Base-by-base conservation (phyloP, 2,113 vertebrate species). In the Scartelaos histophorus region DNA sequence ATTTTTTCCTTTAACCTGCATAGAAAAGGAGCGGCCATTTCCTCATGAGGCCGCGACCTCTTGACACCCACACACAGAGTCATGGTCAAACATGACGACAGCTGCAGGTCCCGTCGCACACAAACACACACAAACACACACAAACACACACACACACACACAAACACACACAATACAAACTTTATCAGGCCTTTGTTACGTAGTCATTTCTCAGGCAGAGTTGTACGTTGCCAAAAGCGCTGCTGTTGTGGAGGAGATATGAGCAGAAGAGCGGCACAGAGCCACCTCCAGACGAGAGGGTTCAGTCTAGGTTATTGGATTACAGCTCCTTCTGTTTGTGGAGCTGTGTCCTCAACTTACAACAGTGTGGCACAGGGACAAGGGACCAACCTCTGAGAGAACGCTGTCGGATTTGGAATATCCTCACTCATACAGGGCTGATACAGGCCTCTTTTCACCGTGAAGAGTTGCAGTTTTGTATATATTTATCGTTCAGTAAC, bases 221-320 rank as follows among this genome's bases (percentile, higher is more conserved):
- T 16, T 64, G 66, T 80, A 70, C 71, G 1, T 16, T 67, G 38
- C 46, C 19, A 24, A 67, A 75, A 76, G 69, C 21, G 74, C 61
- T 51, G 38, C 78, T 87, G 85, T 57, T 85, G 1, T 67, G 72
- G 0, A 62, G 78, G 82, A 82, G 85, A 88, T 81, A 89, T 78
- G 0, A 62, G 69, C 34, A 13, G 67, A 45, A 76, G 75, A 22
- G 69, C 72, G 62, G 72, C 76, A 60, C 72, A 78, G 69, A 75
- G 77, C 57, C 58, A 83, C 76, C 70, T 69, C 57, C 19, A 83
- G 85, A 86, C 46, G 69, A 81, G 13, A 51, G 61, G 77, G 76
- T 85, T 91, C 71, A 78, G 17, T 58, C 45, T 62, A 86, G 81
- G 82, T 76, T 82, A 76, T 76, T 64, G 73, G 80, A 88, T 87